Conservation (phyloP, 2,113 vertebrate species). For the Cinclus cinclus region DNA sequence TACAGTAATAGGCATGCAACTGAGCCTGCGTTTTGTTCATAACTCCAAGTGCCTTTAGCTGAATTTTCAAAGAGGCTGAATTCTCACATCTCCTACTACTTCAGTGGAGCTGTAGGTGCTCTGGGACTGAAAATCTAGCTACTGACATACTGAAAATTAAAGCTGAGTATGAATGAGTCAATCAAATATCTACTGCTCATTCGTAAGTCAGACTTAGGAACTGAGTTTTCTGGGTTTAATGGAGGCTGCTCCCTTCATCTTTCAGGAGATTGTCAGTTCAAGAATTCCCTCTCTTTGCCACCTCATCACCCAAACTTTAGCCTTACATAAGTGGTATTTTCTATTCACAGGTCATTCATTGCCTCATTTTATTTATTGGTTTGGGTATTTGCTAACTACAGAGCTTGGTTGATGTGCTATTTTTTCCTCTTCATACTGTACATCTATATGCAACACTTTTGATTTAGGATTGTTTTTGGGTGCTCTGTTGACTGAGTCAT, state of each 20-base stretch:
- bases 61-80: conserved; percentile 58
- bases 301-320: not conserved
- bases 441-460: not conserved
- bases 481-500: not conserved
- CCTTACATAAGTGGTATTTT: not conserved
- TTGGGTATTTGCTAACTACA: not conserved
- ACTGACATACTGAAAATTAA: conserved; percentile 42
- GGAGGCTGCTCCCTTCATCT: not conserved
- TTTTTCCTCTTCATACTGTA: not conserved
- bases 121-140: conserved; percentile 22
- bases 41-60: conserved; percentile 62
- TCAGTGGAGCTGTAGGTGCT: conserved; percentile 57
- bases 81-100: conserved; percentile 55
- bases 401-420: not conserved
- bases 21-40: conserved; percentile 48
- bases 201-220: not conserved
- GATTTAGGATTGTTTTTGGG: not conserved
- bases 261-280: not conserved
- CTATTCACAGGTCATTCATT: not conserved
- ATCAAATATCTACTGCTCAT: not conserved
- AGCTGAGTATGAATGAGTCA: conserved; percentile 37
- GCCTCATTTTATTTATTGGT: not conserved
- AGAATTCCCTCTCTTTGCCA: not conserved
- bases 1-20: conserved; percentile 53
- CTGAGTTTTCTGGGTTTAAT: not conserved